A percentile compares a stretch with the other conserved stretches of the same genome.
These are phyloP conservation scores for Drosophila kohkoa DNA, from an alignment of 1,140 invertebrate genomes.

Conservation along the genomic window DNA sequence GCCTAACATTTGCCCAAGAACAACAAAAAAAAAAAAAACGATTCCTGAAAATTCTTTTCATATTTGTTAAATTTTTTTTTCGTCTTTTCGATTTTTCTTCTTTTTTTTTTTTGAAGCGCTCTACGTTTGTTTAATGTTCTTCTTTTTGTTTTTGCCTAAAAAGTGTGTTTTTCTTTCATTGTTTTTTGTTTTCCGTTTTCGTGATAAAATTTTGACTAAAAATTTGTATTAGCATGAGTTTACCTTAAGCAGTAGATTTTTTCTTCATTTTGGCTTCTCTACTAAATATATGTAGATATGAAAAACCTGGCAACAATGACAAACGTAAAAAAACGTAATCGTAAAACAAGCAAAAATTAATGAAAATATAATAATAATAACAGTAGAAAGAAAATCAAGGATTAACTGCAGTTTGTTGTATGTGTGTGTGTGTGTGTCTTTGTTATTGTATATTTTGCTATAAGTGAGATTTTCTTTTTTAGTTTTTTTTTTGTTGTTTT, in stretches of 20 bases:
- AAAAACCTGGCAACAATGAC: constrained; percentile 43
- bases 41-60: background rate
- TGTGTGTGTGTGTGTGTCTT: constrained; percentile 23
- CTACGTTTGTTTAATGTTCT: constrained; percentile 9
- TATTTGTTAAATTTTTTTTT: constrained; percentile 12
- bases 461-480: constrained; percentile 30
- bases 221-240: constrained; percentile 70
- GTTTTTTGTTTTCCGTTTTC: constrained; percentile 29
- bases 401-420: constrained; percentile 30
- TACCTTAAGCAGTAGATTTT: constrained; percentile 55
- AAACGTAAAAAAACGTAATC: constrained; percentile 51
- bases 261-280: constrained; percentile 9
- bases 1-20: background rate
- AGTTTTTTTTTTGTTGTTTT: constrained; percentile 30
- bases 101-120: constrained; percentile 15
- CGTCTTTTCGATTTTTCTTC: background rate
- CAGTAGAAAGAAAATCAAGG: constrained; percentile 31
- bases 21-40: constrained; percentile 4
- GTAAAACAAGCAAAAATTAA: constrained; percentile 25
- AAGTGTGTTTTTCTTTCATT: constrained; percentile 15
- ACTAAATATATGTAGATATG: background rate
- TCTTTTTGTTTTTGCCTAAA: constrained; percentile 17
- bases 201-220: constrained; percentile 76
- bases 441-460: constrained; percentile 72
- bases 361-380: constrained; percentile 7